These are phyloP conservation scores for Leptinotarsa lineolata DNA, from an alignment of 1,140 invertebrate genomes.

Conservation along the genomic window DNA sequence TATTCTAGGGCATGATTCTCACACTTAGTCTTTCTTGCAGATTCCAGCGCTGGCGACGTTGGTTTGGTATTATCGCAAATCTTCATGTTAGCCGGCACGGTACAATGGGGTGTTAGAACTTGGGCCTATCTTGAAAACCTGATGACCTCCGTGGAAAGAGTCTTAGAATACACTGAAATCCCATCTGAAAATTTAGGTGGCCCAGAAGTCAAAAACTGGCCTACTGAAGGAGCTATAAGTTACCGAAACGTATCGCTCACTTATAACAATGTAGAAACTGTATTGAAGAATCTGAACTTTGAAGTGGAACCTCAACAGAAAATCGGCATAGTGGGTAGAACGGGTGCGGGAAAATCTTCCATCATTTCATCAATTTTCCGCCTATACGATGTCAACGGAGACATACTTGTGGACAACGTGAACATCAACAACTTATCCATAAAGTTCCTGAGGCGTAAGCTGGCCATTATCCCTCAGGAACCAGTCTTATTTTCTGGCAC, in stretches of 20 bases:
- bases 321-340: slow-evolving; percentile 71
- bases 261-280: slow-evolving; percentile 69
- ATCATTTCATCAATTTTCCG: slow-evolving; percentile 72
- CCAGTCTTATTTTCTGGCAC: slow-evolving; percentile 86
- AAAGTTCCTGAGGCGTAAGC: slow-evolving; percentile 69
- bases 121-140: slow-evolving; percentile 82
- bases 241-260: slow-evolving; percentile 69
- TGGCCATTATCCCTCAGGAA: slow-evolving; percentile 83
- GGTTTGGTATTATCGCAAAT: slow-evolving; percentile 80
- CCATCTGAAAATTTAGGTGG: slow-evolving; percentile 71
- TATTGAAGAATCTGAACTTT: slow-evolving; percentile 68
- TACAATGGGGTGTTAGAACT: slow-evolving; percentile 86
- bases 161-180: slow-evolving; percentile 72
- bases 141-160: slow-evolving; percentile 80
- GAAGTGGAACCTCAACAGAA: slow-evolving; percentile 65
- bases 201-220: slow-evolving; percentile 69
- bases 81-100: slow-evolving; percentile 74
- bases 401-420: slow-evolving; percentile 45
- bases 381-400: slow-evolving; percentile 51
- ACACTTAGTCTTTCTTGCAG: slow-evolving; percentile 9
- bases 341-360: slow-evolving; percentile 83
- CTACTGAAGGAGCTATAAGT: slow-evolving; percentile 66
- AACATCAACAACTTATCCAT: slow-evolving; percentile 65
- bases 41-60: slow-evolving; percentile 63
- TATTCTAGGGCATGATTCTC: no score